Percentiles rank a stretch among this genome's conserved stretches.
phyloP scores from a whole-genome alignment of 1,140 invertebrate species.

The Pseudomyrmex gracilis region DNA sequence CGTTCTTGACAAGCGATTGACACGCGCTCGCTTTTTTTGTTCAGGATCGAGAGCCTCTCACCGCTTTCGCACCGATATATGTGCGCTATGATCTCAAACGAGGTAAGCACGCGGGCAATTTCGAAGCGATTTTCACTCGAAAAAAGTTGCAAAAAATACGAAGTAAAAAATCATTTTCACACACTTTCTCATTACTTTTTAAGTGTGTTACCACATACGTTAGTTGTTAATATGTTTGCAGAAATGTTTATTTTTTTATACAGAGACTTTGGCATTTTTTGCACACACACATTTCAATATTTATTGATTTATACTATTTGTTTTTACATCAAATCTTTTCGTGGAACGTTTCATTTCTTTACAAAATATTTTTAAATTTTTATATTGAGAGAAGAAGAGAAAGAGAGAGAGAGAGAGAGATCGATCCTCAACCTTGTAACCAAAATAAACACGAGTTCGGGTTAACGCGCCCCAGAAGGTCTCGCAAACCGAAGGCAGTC shows the following conservation, averaged over 20 bases:
- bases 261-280: neutral
- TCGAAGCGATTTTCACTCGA: neutral
- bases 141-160: neutral
- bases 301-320: neutral
- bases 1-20: neutral
- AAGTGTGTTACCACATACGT: too few relatives aligned
- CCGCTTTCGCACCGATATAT: conserved; percentile 12
- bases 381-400: neutral
- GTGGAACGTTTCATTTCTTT: neutral
- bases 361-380: neutral
- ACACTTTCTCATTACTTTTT: too few relatives aligned
- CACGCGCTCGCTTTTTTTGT: neutral
- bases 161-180: neutral
- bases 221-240: too few relatives aligned
- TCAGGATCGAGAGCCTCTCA: conserved; percentile 14
- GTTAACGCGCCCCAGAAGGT: conserved; percentile 51
- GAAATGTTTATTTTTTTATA: too few relatives aligned
- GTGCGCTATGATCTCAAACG: conserved; percentile 48
- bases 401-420: too few relatives aligned
- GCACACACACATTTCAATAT: too few relatives aligned
- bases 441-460: conserved; percentile 34
- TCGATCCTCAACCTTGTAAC: conserved; percentile 39
- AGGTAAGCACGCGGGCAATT: conserved; percentile 39
- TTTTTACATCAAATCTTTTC: neutral
- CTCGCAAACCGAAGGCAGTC: conserved; percentile 42